Evolutionary conservation across 2,113 vertebrate species (phyloP).

Genomic region (Spilogale gracilis): DNA sequence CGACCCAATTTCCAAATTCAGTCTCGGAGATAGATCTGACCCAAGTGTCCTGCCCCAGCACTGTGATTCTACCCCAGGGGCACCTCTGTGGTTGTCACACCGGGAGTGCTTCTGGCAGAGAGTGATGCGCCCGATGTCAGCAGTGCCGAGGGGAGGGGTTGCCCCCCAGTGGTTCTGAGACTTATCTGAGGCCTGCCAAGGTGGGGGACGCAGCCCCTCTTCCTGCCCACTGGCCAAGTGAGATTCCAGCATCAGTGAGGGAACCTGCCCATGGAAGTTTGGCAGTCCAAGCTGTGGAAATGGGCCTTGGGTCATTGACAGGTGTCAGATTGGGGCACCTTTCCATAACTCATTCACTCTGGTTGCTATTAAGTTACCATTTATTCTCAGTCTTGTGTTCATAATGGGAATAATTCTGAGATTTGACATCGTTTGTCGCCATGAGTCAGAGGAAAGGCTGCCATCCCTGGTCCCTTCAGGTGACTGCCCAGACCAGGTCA

Average conservation of each 20-base stretch:
- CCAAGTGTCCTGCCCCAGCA: background rate
- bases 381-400: background rate
- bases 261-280: background rate
- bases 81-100: background rate
- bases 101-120: background rate
- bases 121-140: rapidly evolving
- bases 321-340: rapidly evolving
- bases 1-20: background rate
- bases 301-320: rapidly evolving
- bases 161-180: background rate
- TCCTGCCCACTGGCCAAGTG: background rate
- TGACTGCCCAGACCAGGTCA: background rate
- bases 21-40: background rate
- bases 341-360: background rate
- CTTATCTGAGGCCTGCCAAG: background rate
- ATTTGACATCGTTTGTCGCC: rapidly evolving
- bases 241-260: rapidly evolving
- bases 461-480: background rate
- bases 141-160: background rate
- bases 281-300: too few species aligned
- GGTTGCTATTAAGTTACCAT: background rate
- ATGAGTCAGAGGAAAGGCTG: background rate
- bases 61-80: background rate
- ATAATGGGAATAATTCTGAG: background rate
- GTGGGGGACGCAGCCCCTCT: background rate